These are phyloP conservation scores for Irena cyanogastra DNA, from an alignment of 2,113 vertebrate genomes.

Conservation along the genomic window DNA sequence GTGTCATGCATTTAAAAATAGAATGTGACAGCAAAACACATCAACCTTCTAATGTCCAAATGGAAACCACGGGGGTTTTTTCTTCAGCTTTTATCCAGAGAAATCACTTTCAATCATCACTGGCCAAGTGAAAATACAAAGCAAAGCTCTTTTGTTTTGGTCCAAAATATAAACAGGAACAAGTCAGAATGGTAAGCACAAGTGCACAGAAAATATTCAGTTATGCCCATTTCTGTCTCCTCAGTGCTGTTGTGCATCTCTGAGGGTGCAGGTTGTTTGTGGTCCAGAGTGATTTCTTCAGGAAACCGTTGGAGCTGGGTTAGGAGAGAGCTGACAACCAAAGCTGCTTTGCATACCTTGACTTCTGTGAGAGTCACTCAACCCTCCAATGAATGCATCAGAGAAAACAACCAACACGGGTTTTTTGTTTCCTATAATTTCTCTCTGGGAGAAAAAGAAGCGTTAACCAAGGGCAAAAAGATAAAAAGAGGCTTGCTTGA, in stretches of 20 bases:
- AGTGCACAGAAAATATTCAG: not conserved
- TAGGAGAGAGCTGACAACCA: not conserved
- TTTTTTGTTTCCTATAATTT: not conserved
- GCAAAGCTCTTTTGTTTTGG: not conserved
- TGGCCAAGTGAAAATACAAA: not conserved
- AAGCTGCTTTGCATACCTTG: not conserved
- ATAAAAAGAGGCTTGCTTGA: not conserved
- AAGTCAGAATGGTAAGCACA: not conserved
- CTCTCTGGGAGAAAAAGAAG: not conserved
- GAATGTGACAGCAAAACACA: constrained; percentile 41
- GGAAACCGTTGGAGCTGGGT: not conserved
- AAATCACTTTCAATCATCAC: not conserved
- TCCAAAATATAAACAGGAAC: not conserved
- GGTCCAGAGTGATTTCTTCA: not conserved
- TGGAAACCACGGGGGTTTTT: constrained; percentile 37
- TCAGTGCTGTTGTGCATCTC: not conserved
- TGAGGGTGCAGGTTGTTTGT: not conserved
- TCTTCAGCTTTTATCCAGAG: constrained; percentile 6
- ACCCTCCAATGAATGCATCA: not conserved
- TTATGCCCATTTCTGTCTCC: not conserved
- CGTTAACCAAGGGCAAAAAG: not conserved
- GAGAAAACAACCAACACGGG: not conserved
- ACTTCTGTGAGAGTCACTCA: not conserved
- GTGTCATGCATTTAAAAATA: constrained; percentile 59
- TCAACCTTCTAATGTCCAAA: constrained; percentile 42